Percentiles rank a stretch among this genome's conserved stretches.
Evolutionary conservation across 2,888 invertebrate species (phyloP).

Genomic region (Hylaea fasciaria): DNA sequence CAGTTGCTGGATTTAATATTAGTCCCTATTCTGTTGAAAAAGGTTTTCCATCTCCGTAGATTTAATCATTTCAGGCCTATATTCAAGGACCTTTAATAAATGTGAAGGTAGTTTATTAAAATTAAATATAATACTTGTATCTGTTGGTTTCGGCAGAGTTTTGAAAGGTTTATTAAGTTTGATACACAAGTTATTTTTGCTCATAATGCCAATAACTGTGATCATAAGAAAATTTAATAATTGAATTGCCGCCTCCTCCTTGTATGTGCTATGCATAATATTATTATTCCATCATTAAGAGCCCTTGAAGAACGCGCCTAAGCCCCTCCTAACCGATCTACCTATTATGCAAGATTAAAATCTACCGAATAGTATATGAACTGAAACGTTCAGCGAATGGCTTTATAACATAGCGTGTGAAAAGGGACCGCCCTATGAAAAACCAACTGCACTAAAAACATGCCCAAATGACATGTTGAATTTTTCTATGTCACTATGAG

Average conservation of each 20-base stretch:
- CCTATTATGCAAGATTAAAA: conserved; percentile 56
- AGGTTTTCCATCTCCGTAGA: conserved; percentile 4
- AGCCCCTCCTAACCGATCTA: conserved; percentile 37
- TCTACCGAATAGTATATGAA: conserved; percentile 61
- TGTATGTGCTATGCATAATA: too few species aligned
- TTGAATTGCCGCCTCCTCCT: too few species aligned
- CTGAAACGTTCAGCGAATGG: conserved; percentile 62
- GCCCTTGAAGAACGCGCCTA: conserved; percentile 7
- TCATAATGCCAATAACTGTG: too few species aligned
- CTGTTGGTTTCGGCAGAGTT: too few species aligned
- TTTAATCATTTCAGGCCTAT: not conserved
- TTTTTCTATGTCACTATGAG: conserved; percentile 83
- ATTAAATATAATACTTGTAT: too few species aligned
- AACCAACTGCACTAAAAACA: conserved; percentile 77
- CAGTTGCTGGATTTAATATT: conserved; percentile 14
- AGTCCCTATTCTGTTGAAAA: conserved; percentile 13
- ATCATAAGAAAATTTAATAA: too few species aligned
- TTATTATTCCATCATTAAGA: too few species aligned
- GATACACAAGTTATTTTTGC: too few species aligned
- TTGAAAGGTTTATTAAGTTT: too few species aligned
- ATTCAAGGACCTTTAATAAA: not conserved
- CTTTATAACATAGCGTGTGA: conserved; percentile 67
- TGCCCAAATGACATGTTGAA: conserved; percentile 82
- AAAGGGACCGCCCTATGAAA: conserved; percentile 77
- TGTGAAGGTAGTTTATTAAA: not conserved